phyloP scores from a whole-genome alignment of 2,797 vertebrate species.

The Clarias laeviceps region DNA sequence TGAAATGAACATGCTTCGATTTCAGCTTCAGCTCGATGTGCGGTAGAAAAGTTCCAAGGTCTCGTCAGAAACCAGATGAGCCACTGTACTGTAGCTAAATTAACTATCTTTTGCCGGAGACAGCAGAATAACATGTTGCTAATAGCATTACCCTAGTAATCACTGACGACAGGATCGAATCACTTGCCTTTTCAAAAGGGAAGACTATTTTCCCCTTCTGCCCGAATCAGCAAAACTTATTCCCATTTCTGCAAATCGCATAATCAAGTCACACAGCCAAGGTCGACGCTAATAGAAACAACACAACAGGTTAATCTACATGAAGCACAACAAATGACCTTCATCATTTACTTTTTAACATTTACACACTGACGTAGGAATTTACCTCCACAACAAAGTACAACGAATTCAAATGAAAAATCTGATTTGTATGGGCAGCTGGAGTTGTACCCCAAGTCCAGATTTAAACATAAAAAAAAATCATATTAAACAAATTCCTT shows the following conservation, averaged over 20 bases:
- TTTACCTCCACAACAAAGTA: slow-evolving; percentile 68
- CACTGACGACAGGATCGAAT: slow-evolving; percentile 57
- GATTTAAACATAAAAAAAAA: slow-evolving; percentile 64
- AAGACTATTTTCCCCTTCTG: slow-evolving; percentile 60
- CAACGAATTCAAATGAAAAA: slow-evolving; percentile 79
- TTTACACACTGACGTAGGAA: slow-evolving; percentile 87
- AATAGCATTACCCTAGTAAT: slow-evolving; percentile 54
- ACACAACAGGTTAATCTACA: slow-evolving; percentile 89
- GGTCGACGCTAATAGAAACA: slow-evolving; percentile 92
- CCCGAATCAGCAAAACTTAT: slow-evolving; percentile 69
- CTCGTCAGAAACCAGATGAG: slow-evolving; percentile 70
- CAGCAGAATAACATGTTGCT: slow-evolving; percentile 51
- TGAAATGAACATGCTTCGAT: slow-evolving; percentile 73
- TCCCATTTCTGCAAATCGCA: slow-evolving; percentile 73
- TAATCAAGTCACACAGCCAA: slow-evolving; percentile 82
- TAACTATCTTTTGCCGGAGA: background rate
- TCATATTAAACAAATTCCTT: slow-evolving; percentile 77
- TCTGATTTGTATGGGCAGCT: slow-evolving; percentile 81
- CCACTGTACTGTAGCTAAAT: slow-evolving; percentile 69
- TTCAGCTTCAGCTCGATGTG: background rate
- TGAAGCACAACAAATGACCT: slow-evolving; percentile 95
- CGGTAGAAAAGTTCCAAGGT: slow-evolving; percentile 2
- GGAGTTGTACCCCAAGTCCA: slow-evolving; percentile 95
- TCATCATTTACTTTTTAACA: slow-evolving; percentile 95
- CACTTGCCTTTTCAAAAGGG: slow-evolving; percentile 63